These are phyloP conservation scores for Sarcophaga caerulescens DNA, from an alignment of 2,888 invertebrate genomes.

Conservation along the genomic window DNA sequence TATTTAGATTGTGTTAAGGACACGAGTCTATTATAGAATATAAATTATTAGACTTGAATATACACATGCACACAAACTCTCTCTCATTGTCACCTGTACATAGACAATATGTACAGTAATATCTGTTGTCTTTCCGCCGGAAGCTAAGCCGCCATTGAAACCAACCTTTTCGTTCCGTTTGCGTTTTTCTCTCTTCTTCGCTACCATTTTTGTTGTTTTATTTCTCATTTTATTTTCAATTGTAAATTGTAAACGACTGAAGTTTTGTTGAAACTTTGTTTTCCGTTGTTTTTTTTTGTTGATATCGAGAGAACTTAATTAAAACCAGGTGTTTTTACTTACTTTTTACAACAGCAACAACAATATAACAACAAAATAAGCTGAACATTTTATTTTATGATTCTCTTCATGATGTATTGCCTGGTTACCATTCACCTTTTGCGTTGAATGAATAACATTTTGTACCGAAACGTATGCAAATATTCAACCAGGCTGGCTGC, in stretches of 20 bases:
- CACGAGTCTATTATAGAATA: slow-evolving; percentile 57
- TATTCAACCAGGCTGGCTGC: too few relatives aligned
- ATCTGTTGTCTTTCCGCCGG: slow-evolving; percentile 58
- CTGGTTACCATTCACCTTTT: not conserved
- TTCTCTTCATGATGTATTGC: slow-evolving; percentile 9
- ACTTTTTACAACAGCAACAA: slow-evolving; percentile 30
- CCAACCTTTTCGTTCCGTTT: slow-evolving; percentile 24
- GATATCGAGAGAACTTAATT: slow-evolving; percentile 64
- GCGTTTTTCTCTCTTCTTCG: slow-evolving; percentile 1
- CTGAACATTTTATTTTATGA: slow-evolving; percentile 35
- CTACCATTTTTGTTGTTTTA: slow-evolving; percentile 8
- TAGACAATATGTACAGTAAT: slow-evolving; percentile 38
- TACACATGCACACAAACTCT: not conserved
- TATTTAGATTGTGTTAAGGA: slow-evolving; percentile 75
- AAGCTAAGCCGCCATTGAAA: slow-evolving; percentile 57
- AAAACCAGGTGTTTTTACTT: slow-evolving; percentile 65
- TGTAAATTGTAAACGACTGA: slow-evolving; percentile 41
- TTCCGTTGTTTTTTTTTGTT: slow-evolving; percentile 41
- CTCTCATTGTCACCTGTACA: not conserved
- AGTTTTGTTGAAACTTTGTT: slow-evolving; percentile 42
- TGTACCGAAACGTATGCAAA: too few relatives aligned
- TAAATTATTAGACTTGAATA: slow-evolving; percentile 37
- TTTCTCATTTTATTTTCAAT: slow-evolving; percentile 27
- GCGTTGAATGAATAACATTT: not conserved
- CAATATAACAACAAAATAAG: not conserved